Evolutionary conservation across 2,797 vertebrate species (phyloP).

Genomic region (Euphonia xanthogaster): DNA sequence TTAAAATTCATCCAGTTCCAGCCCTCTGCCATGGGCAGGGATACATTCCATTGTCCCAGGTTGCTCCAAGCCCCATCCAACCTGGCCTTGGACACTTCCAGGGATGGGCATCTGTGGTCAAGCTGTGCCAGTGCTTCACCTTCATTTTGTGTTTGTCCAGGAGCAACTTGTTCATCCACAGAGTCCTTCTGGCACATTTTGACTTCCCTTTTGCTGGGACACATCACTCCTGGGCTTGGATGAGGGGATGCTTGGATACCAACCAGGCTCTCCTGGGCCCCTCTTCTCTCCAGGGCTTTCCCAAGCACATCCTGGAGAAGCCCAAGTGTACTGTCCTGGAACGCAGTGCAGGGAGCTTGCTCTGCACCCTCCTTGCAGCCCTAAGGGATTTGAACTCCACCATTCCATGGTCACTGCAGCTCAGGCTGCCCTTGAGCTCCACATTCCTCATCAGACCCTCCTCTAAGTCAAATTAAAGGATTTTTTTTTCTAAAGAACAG

Average conservation of each 20-base stretch:
- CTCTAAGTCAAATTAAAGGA: neutral
- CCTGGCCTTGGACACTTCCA: neutral
- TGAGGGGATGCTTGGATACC: neutral
- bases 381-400: neutral
- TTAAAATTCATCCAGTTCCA: neutral
- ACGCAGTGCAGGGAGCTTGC: neutral
- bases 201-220: neutral
- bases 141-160: neutral
- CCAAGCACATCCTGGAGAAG: neutral
- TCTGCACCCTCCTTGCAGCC: neutral
- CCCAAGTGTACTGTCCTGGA: neutral
- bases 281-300: neutral
- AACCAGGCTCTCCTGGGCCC: neutral
- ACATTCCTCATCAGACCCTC: neutral
- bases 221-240: neutral
- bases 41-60: rapidly evolving
- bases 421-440: neutral
- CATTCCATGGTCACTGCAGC: neutral
- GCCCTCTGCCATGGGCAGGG: rapidly evolving
- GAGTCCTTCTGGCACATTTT: neutral
- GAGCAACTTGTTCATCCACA: neutral
- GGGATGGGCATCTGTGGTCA: neutral
- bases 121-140: rapidly evolving
- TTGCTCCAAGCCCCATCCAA: rapidly evolving
- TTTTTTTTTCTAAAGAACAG: neutral